phyloP scores from a whole-genome alignment of 2,888 invertebrate species.

The Parnassius glacialis region DNA sequence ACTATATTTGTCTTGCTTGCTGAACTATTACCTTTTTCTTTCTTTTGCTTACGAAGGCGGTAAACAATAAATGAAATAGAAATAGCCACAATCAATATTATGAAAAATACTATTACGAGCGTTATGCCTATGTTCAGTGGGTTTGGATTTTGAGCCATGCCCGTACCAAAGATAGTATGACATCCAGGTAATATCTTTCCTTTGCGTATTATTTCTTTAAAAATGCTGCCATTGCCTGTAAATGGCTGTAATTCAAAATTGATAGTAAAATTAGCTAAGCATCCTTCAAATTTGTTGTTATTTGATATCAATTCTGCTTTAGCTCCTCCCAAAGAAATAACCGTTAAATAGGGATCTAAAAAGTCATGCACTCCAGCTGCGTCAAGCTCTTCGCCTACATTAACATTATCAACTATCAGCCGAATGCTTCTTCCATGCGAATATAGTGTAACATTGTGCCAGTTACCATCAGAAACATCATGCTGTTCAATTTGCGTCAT shows the following conservation, averaged over 20 bases:
- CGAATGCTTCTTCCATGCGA: conserved; percentile 86
- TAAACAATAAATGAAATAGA: conserved; percentile 96
- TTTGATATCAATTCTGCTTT: conserved; percentile 82
- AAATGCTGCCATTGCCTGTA: conserved; percentile 92
- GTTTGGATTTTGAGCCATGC: conserved; percentile 89
- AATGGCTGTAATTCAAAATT: conserved; percentile 95
- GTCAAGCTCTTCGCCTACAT: conserved; percentile 92
- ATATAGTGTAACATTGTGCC: conserved; percentile 93
- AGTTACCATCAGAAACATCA: conserved; percentile 88
- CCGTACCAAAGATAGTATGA: conserved; percentile 87
- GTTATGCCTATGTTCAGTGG: conserved; percentile 96
- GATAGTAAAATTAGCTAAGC: conserved; percentile 92
- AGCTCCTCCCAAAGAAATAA: conserved; percentile 89
- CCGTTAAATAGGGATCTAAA: conserved; percentile 92
- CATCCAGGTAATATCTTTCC: conserved; percentile 90
- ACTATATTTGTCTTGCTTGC: conserved; percentile 84
- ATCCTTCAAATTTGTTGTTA: conserved; percentile 90
- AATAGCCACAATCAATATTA: conserved; percentile 93
- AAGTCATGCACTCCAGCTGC: conserved; percentile 94
- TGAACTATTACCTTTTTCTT: conserved; percentile 87
- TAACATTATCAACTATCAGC: conserved; percentile 85
- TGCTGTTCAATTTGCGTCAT: conserved; percentile 86
- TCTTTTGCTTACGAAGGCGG: conserved; percentile 91
- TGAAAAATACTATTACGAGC: conserved; percentile 95
- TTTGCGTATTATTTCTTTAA: conserved; percentile 84